Evolutionary conservation across 2,797 vertebrate species (phyloP).

Genomic region (Gephyroberyx darwinii): DNA sequence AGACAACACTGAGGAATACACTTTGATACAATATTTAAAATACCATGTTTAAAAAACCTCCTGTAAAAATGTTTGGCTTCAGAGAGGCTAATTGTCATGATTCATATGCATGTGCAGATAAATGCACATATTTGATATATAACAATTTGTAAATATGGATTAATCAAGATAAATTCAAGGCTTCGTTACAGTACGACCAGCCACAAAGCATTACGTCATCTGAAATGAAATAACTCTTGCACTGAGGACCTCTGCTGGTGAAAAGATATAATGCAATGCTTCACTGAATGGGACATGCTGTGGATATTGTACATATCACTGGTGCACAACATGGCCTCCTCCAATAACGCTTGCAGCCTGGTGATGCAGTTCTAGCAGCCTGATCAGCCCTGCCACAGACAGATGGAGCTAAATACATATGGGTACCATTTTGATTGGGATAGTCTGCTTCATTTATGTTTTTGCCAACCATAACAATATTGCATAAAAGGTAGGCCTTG

Average conservation of each 20-base stretch:
- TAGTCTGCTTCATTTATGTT: slow-evolving; percentile 6
- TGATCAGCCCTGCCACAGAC: neutral
- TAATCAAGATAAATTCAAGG: slow-evolving; percentile 3
- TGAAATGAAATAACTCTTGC: slow-evolving; percentile 30
- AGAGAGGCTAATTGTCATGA: slow-evolving; percentile 13
- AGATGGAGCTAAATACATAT: slow-evolving; percentile 30
- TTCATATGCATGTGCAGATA: slow-evolving; percentile 30
- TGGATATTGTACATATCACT: slow-evolving; percentile 46
- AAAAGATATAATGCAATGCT: slow-evolving; percentile 22
- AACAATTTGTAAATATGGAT: slow-evolving; percentile 16
- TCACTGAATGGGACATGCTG: slow-evolving; percentile 6
- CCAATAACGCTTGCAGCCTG: slow-evolving; percentile 35
- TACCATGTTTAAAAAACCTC: neutral
- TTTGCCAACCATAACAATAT: slow-evolving; percentile 11
- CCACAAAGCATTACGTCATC: slow-evolving; percentile 67
- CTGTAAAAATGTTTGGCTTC: slow-evolving; percentile 9
- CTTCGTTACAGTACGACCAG: slow-evolving; percentile 6
- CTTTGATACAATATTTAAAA: slow-evolving; percentile 17
- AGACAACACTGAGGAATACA: slow-evolving; percentile 26
- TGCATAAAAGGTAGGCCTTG: slow-evolving; percentile 10
- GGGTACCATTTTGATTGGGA: slow-evolving; percentile 6
- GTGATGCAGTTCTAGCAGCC: neutral
- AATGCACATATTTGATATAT: slow-evolving; percentile 30
- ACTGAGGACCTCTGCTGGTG: slow-evolving; percentile 74
- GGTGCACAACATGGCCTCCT: slow-evolving; percentile 52